These are phyloP conservation scores for Teinopalpus imperialis DNA, from an alignment of 2,888 invertebrate species.

Conservation along the genomic window DNA sequence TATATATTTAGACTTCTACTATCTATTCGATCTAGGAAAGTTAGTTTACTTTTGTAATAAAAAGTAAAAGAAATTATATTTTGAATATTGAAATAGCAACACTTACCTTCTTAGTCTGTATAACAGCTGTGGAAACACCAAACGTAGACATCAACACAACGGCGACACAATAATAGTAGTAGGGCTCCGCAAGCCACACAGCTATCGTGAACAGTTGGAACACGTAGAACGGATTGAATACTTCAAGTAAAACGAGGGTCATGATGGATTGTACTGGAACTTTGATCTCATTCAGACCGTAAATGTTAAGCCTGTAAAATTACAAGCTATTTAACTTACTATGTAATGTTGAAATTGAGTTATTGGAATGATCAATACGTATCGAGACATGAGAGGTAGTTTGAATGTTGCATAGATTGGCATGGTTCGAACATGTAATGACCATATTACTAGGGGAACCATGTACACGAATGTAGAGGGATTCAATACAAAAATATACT, in stretches of 20 bases:
- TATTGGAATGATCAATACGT: no score
- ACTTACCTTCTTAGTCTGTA: slow-evolving; percentile 90
- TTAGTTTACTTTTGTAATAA: no score
- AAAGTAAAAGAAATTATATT: background rate
- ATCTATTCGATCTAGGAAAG: no score
- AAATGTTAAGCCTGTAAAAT: slow-evolving; percentile 86
- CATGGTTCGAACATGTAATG: no score
- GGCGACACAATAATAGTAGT: slow-evolving; percentile 93
- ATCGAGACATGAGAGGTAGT: no score
- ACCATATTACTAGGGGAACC: no score
- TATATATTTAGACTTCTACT: no score
- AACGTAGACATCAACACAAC: slow-evolving; percentile 92
- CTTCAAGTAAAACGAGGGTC: slow-evolving; percentile 89
- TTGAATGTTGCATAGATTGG: no score
- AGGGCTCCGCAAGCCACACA: slow-evolving; percentile 94
- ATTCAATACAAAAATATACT: no score
- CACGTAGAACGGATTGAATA: slow-evolving; percentile 96
- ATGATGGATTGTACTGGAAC: slow-evolving; percentile 89
- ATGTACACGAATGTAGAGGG: no score
- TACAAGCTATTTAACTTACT: no score
- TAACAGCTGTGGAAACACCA: slow-evolving; percentile 91
- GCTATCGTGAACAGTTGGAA: slow-evolving; percentile 96
- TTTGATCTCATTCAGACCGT: slow-evolving; percentile 91
- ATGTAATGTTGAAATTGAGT: no score
- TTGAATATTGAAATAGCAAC: slow-evolving; percentile 27